Conservation (phyloP, 2,797 vertebrate species). For the Melanogrammus aeglefinus region DNA sequence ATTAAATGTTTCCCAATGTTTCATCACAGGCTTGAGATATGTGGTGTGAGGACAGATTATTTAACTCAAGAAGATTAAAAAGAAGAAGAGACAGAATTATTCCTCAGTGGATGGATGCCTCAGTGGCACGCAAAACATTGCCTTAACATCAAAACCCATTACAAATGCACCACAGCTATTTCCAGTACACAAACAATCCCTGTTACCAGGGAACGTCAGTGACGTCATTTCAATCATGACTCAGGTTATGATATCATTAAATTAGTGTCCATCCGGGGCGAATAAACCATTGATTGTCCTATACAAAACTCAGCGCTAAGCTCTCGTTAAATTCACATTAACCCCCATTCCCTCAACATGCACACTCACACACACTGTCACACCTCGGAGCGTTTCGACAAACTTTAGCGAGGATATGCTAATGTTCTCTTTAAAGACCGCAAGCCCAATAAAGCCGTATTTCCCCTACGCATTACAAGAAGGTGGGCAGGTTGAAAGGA, state of each 20-base stretch:
- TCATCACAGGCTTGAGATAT: background rate
- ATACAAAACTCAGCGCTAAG: background rate
- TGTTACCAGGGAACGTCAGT: background rate
- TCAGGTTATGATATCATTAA: background rate
- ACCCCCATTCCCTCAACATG: background rate
- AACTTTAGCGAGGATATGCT: too few species aligned
- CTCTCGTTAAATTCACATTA: background rate
- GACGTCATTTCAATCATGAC: background rate
- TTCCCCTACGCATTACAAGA: too few species aligned
- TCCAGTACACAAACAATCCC: background rate
- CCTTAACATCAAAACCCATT: background rate
- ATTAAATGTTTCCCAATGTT: background rate
- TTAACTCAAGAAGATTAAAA: background rate
- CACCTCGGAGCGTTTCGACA: too few species aligned
- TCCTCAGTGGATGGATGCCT: background rate
- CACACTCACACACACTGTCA: conserved; percentile 2
- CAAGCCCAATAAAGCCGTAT: too few species aligned
- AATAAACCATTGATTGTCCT: background rate
- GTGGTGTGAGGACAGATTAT: conserved; percentile 1
- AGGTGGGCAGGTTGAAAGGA: too few species aligned
- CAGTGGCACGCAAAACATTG: background rate
- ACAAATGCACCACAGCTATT: too few species aligned
- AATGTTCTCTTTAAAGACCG: too few species aligned
- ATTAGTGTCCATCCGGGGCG: background rate
- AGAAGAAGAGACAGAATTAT: background rate